Evolutionary conservation across 2,888 invertebrate genomes (phyloP), one percentile per base, ranked within the genome.

Genomic region (Hypsopygia costalis): DNA sequence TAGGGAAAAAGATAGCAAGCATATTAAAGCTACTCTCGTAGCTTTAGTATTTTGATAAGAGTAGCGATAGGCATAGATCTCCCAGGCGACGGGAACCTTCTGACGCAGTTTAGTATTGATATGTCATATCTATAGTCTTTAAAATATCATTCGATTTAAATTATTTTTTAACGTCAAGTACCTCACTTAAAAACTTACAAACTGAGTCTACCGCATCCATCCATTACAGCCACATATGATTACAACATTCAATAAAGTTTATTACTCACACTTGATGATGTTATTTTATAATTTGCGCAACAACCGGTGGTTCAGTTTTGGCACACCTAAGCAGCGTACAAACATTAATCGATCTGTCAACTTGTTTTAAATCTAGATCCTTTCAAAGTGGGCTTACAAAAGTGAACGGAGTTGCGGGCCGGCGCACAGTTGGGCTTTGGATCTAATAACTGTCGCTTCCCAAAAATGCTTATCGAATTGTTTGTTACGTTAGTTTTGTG

Each of bases 321-420:
- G 64, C 68, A 62, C 65, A 62, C 67, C 65, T 58, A 55, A 56
- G 56, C 55, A 52, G 49, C 53, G 42, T 45, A 49, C 52, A 51
- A 57, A 48, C 65, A 62, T 76, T 70, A 77, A 79, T 73, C 71
- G 69, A 75, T 69, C 66, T 69, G 69, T 76, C 70, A 74, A 75
- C 67, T 72, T 52, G 71, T 68, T 65, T 58, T 62, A 75, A 72
- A 75, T 78, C 75, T 79, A 77, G 74, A 82, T 76, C 83, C 82
- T 81, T 87, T 81, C 82, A 51, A 75, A 68, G 48, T 49, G 51
- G 53, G 68, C 63, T 75, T 86, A 87, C 86, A 87, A 85, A 88
- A 87, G 80, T 69, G 79, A 74, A 62, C 59, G 85, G 65, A 58
- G 56, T 47, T 47, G 57, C 59, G 56, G 46, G 58, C 62, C 57